Conservation (phyloP, 2,113 vertebrate species). For the Coryphaenoides rupestris region DNA sequence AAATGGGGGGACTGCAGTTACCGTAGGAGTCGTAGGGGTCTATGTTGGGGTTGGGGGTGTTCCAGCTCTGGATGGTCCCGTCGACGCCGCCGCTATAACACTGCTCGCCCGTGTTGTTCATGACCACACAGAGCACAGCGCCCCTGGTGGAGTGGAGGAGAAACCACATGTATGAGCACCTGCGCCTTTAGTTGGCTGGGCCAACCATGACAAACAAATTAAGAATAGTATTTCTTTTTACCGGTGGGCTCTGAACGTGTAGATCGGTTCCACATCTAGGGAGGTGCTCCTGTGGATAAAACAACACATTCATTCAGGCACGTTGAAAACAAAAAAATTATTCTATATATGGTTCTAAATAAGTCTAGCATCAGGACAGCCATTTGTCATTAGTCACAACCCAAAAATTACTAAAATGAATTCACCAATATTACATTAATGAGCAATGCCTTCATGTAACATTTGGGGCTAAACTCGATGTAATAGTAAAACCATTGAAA, state of each 20-base stretch:
- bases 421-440: no score
- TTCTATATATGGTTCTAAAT: neutral
- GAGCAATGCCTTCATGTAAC: no score
- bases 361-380: no score
- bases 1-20: slow-evolving; percentile 30
- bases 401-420: no score
- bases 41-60: slow-evolving; percentile 84
- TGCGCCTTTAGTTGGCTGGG: no score
- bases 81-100: slow-evolving; percentile 91
- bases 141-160: slow-evolving; percentile 68
- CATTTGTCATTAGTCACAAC: no score
- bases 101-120: slow-evolving; percentile 90
- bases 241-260: slow-evolving; percentile 95
- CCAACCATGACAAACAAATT: no score
- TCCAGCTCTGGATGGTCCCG: slow-evolving; percentile 92
- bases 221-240: slow-evolving; percentile 32
- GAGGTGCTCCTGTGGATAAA: slow-evolving; percentile 79
- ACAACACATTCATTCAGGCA: neutral
- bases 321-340: neutral
- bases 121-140: slow-evolving; percentile 88
- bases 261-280: slow-evolving; percentile 93
- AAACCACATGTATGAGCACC: no score
- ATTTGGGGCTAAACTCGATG: no score
- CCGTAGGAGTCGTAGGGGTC: slow-evolving; percentile 95
- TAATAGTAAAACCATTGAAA: no score